A percentile compares a stretch with the other conserved stretches of the same genome.
phyloP scores from a whole-genome alignment of 2,797 vertebrate genomes.

The Rhinogobio ventralis region DNA sequence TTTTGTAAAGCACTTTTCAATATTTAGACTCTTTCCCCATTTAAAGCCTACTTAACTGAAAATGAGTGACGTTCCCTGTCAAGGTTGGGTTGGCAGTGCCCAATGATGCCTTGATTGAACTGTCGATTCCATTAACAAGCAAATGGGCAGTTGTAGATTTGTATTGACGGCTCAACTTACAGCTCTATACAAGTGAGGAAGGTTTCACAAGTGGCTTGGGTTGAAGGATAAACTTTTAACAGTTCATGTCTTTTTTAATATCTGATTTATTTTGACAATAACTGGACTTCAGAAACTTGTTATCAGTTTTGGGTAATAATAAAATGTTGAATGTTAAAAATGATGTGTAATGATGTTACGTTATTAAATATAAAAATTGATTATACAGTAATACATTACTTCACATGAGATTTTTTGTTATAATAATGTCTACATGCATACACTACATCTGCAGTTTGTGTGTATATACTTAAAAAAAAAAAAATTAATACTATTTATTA shows the following conservation, averaged over 20 bases:
- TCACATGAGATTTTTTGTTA: background rate
- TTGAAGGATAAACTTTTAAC: background rate
- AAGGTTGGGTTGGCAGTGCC: conserved; percentile 49
- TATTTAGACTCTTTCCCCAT: conserved; percentile 20
- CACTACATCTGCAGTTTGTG: background rate
- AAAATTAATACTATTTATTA: background rate
- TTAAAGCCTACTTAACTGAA: conserved; percentile 35
- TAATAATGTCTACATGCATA: background rate
- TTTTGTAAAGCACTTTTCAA: conserved; percentile 28
- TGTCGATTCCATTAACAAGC: conserved; percentile 58
- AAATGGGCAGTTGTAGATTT: conserved; percentile 35
- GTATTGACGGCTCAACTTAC: conserved; percentile 33
- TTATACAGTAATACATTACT: background rate
- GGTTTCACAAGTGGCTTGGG: conserved; percentile 3
- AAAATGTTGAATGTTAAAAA: background rate
- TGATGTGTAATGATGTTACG: background rate
- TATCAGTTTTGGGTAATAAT: background rate
- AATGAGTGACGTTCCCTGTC: conserved; percentile 39
- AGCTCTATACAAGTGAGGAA: conserved; percentile 23
- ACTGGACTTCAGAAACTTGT: background rate
- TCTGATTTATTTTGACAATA: background rate
- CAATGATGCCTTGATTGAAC: conserved; percentile 50
- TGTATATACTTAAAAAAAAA: background rate
- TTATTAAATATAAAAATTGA: background rate
- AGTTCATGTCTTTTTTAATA: background rate